Evolutionary conservation across 2,888 invertebrate species (phyloP).

Genomic region (Prenolepis imparis): DNA sequence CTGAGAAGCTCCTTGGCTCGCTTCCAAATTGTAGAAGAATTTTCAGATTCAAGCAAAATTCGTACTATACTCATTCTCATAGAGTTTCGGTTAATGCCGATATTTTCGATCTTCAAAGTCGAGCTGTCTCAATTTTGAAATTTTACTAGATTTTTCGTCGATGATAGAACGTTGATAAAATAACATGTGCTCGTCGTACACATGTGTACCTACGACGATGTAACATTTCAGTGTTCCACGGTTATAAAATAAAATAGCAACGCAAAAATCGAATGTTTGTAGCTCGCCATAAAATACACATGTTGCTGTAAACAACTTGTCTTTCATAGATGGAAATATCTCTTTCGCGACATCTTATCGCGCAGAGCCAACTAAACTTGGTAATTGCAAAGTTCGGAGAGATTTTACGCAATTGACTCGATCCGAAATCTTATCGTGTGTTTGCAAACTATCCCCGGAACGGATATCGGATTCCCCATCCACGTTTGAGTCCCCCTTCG

Average conservation of each 20-base stretch:
- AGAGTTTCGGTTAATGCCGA: slow-evolving; percentile 25
- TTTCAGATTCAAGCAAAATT: slow-evolving; percentile 23
- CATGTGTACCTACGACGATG: background rate
- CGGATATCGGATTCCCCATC: slow-evolving; percentile 63
- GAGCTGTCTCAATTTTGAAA: background rate
- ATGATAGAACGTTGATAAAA: background rate
- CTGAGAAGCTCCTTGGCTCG: background rate
- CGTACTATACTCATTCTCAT: background rate
- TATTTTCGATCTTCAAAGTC: slow-evolving; percentile 2
- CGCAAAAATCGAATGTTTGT: background rate
- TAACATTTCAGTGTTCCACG: background rate
- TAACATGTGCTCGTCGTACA: background rate
- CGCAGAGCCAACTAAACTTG: background rate
- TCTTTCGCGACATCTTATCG: background rate
- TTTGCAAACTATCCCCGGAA: slow-evolving; percentile 36
- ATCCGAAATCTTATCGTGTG: slow-evolving; percentile 16
- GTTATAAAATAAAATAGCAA: background rate
- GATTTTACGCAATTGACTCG: slow-evolving; percentile 16
- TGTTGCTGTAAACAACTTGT: background rate
- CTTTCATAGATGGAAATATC: background rate
- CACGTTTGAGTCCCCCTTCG: slow-evolving; percentile 69
- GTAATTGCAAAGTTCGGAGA: background rate
- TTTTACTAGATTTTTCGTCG: background rate
- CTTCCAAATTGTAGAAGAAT: slow-evolving; percentile 14
- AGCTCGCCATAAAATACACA: background rate